phyloP scores from a whole-genome alignment of 2,113 vertebrate species.

The Microcebus ravelobensis region DNA sequence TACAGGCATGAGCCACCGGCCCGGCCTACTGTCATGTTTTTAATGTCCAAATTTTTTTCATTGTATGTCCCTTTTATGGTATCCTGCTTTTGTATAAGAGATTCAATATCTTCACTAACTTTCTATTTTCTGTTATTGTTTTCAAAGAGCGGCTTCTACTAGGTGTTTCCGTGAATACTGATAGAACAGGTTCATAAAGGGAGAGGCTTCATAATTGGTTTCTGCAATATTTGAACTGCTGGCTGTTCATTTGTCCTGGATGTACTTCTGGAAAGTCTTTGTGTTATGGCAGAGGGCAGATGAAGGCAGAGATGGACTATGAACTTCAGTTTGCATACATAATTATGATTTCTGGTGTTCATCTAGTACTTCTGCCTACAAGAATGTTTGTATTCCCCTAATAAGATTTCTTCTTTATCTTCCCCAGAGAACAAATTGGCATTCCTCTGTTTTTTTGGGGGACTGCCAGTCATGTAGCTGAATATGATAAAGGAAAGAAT shows the following conservation, averaged over 20 bases:
- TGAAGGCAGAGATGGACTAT: neutral
- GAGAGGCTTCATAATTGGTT: fast-evolving
- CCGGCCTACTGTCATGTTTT: neutral
- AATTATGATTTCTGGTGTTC: neutral
- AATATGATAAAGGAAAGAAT: neutral
- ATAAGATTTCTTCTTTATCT: neutral
- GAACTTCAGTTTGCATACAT: neutral
- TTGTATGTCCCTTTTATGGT: neutral
- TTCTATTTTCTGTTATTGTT: neutral
- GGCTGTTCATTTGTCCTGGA: neutral
- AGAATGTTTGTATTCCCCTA: neutral
- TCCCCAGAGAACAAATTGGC: neutral
- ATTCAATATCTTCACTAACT: neutral
- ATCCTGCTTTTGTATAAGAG: neutral
- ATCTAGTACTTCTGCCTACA: neutral
- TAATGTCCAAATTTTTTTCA: neutral
- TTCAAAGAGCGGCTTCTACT: neutral
- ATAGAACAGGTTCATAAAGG: fast-evolving
- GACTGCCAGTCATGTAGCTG: neutral
- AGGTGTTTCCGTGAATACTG: neutral
- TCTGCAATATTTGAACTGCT: neutral
- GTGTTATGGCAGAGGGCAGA: neutral
- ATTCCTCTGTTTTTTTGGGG: neutral
- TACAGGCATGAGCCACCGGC: too few relatives aligned
- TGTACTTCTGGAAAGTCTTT: neutral